phyloP scores from a whole-genome alignment of 2,797 vertebrate species.

The Netta rufina region DNA sequence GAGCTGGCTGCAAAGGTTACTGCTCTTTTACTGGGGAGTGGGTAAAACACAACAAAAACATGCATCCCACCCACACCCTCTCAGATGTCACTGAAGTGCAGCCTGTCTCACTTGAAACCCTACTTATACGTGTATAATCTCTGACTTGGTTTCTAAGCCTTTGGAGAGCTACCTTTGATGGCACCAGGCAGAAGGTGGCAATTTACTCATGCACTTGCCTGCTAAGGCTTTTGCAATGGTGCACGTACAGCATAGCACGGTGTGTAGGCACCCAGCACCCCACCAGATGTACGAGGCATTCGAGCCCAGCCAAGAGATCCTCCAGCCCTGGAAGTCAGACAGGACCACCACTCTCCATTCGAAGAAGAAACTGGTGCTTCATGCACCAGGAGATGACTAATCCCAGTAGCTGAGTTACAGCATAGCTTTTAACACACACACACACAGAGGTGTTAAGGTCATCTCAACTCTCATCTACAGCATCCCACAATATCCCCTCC shows the following conservation, averaged over 20 bases:
- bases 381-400: conserved; percentile 39
- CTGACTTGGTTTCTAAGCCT: not conserved
- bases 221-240: not conserved
- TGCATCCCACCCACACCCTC: not conserved
- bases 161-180: not conserved
- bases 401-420: conserved; percentile 40
- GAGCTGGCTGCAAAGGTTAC: not conserved
- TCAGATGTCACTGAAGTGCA: not conserved
- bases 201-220: not conserved
- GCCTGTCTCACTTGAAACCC: not conserved
- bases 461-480: conserved; percentile 54
- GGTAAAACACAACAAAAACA: not conserved
- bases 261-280: not conserved
- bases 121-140: not conserved
- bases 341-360: not conserved
- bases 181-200: not conserved
- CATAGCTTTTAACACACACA: conserved; percentile 47
- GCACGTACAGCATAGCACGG: not conserved
- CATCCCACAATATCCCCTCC: conserved; percentile 46
- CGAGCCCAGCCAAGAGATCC: not conserved
- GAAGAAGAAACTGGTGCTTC: conserved; percentile 26
- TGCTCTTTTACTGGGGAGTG: not conserved
- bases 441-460: conserved; percentile 43
- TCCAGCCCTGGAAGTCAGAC: not conserved
- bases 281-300: not conserved